Base-by-base conservation (phyloP, 2,113 vertebrate species). In the Cairina moschata region DNA sequence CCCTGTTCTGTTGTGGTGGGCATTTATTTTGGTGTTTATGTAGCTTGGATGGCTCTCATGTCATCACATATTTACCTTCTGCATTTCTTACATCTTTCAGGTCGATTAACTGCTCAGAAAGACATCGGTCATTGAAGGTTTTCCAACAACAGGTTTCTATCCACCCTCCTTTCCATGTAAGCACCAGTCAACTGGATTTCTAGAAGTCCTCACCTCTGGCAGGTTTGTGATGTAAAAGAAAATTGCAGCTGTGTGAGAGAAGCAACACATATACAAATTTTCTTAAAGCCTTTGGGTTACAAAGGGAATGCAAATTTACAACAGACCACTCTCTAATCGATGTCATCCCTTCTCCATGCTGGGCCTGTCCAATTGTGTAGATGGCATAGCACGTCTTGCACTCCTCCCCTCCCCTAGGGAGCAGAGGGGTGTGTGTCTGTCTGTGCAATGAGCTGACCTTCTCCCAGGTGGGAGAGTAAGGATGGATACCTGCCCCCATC, bases 31-130 rank as follows among this genome's bases (percentile, higher is more conserved):
- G 15, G 29, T 50, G 36, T 8, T 38, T 55, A 2, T 46, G 15
- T 76, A 46, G 13, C 52, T 59, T 48, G 36, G 20, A 32, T 72
- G 75, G 14, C 23, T 77, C 48, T 72, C 59, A 52, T 77, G 23
- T 32, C 54, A 93, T 67, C 26, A 55, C 0, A 0, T 25, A 36
- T 23, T 16, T 68, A 29, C 25, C 15, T 65, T 69, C 21, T 50
- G 38, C 60, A 40, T 59, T 89, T 68, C 59, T 63, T 42, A 11
- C 13, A 32, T 55, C 28, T 32, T 58, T 80, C 26, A 59, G 25
- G 14, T 11, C 0, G 8, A 60, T 3, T 44, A 11, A 52, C 21
- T 56, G 6, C 17, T 55, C 26, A 21, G 28, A 60, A 84, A 69
- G 23, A 11, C 4, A 44, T 48, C 16, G 28, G 18, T 60, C 44